Percentiles rank a stretch among this genome's conserved stretches.
Evolutionary conservation across 2,113 vertebrate genomes (phyloP).

Genomic region (Ceuthmochares aereus): DNA sequence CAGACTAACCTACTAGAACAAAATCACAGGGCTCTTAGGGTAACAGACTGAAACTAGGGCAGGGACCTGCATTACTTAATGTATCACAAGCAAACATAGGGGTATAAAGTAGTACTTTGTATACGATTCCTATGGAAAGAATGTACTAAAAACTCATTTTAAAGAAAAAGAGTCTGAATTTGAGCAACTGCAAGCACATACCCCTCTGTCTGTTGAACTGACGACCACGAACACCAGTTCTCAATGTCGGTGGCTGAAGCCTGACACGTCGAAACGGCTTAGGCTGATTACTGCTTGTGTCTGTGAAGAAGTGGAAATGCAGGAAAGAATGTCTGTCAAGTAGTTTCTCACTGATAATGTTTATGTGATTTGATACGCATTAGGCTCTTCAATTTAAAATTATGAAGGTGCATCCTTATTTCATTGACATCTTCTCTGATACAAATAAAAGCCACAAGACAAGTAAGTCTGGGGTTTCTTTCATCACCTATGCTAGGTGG

Average conservation of each 20-base stretch:
- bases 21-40: not conserved
- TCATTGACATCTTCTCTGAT: not conserved
- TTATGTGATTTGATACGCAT: not conserved
- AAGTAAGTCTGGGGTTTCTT: not conserved
- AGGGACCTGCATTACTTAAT: not conserved
- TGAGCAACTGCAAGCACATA: constrained; percentile 11
- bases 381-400: not conserved
- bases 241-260: constrained; percentile 86
- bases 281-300: constrained; percentile 86
- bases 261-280: constrained; percentile 84
- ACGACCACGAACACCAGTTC: constrained; percentile 85
- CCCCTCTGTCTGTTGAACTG: constrained; percentile 86
- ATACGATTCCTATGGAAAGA: not conserved
- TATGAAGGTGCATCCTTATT: not conserved
- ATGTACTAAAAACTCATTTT: not conserved
- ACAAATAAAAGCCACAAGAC: constrained; percentile 32
- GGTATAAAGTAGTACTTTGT: not conserved
- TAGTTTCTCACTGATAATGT: not conserved
- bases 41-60: fast-evolving
- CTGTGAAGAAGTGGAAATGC: constrained; percentile 59
- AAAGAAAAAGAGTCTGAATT: not conserved
- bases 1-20: not conserved
- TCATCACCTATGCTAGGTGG: not conserved
- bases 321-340: not conserved
- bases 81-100: not conserved